Evolutionary conservation across 2,888 invertebrate genomes (phyloP).

Genomic region (Drosophila kambysellisi): DNA sequence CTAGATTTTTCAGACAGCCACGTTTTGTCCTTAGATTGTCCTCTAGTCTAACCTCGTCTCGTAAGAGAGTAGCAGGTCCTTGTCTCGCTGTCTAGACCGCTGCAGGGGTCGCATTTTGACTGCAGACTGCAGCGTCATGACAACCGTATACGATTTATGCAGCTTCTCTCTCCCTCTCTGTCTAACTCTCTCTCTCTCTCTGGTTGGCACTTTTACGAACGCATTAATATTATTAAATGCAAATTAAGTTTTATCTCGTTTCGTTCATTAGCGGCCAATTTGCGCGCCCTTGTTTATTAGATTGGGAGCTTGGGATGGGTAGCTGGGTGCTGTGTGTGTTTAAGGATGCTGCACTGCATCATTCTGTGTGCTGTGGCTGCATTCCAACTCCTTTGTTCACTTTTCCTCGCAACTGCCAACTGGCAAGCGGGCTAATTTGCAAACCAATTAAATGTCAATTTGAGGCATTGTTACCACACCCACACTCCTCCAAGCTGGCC

Average conservation of each 20-base stretch:
- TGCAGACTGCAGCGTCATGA: conserved; percentile 65
- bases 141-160: conserved; percentile 80
- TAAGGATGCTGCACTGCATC: no score
- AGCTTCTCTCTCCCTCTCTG: conserved; percentile 27
- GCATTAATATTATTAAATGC: conserved; percentile 81
- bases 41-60: conserved; percentile 51
- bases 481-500: neutral
- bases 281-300: conserved; percentile 67
- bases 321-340: neutral
- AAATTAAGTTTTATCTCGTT: conserved; percentile 81
- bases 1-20: conserved; percentile 50
- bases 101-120: conserved; percentile 60
- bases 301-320: conserved; percentile 1
- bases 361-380: conserved; percentile 8
- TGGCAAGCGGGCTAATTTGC: conserved; percentile 76
- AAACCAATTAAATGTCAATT: conserved; percentile 83
- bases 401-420: conserved; percentile 8
- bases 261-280: conserved; percentile 76
- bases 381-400: conserved; percentile 16
- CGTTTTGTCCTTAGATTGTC: conserved; percentile 80
- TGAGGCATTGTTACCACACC: conserved; percentile 73
- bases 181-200: conserved; percentile 11
- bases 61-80: conserved; percentile 44
- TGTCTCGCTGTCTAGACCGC: conserved; percentile 68
- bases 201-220: conserved; percentile 36